phyloP scores from a whole-genome alignment of 1,140 invertebrate species.

The Phymorhynchus buccinoides region DNA sequence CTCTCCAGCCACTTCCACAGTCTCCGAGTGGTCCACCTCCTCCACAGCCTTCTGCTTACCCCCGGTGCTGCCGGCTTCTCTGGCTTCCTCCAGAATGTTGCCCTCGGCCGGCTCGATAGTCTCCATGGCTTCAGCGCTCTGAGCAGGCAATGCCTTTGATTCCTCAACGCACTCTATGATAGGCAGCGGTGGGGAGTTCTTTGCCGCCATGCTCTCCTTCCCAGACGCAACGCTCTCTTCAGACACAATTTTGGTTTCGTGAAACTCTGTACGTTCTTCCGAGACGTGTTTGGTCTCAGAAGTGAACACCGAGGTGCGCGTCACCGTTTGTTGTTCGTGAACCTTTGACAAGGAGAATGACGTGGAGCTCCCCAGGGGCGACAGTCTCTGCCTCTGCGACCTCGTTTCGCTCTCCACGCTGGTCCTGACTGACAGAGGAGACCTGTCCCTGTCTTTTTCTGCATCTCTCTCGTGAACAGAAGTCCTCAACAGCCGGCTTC shows the following conservation, averaged over 20 bases:
- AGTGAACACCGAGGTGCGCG: not conserved
- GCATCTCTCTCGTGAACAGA: not conserved
- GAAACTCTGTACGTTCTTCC: not conserved
- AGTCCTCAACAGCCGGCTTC: not conserved
- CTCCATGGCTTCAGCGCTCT: not conserved
- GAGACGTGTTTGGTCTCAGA: not conserved
- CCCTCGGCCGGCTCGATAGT: conserved; percentile 1
- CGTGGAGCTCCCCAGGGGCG: not conserved
- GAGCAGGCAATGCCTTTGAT: not conserved
- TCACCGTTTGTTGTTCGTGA: not conserved
- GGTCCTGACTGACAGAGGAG: not conserved
- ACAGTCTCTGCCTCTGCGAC: not conserved
- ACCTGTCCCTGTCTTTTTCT: not conserved
- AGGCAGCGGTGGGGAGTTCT: not conserved
- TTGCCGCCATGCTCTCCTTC: not conserved
- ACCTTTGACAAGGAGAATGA: not conserved
- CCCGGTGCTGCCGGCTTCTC: not conserved
- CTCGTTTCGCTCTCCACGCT: not conserved
- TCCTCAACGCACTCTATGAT: not conserved
- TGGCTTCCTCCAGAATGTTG: not conserved
- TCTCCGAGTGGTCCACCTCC: not conserved
- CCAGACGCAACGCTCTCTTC: not conserved
- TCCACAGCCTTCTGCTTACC: not conserved
- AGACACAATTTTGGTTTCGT: not conserved
- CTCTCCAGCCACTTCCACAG: not conserved